Evolutionary conservation across 2,797 vertebrate species (phyloP), one percentile per base, ranked within the genome.

Genomic region (Echiichthys vipera): DNA sequence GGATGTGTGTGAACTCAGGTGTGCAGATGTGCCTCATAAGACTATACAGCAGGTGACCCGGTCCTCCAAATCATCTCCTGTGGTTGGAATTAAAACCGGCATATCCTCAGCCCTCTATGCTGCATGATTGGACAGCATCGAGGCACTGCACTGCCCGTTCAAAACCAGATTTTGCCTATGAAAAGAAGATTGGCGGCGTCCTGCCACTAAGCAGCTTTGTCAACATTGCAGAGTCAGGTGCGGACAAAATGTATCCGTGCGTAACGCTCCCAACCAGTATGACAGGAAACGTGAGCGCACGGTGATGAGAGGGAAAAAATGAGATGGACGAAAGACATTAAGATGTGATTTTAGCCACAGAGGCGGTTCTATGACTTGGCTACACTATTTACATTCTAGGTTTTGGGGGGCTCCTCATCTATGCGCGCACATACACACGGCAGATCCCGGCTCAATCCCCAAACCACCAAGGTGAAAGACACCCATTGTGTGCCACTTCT

Each of bases 161-260:
- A 68, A 65, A 66, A 49, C 7, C 67, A 22, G 36, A 27, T 56
- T 77, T 34, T 22, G 53, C 32, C 43, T n/a, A 9, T 62, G 54
- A 65, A 59, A 68, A 22, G 36, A 80, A 29, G 51, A 63, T 14
- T 64, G 42, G 65, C 42, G 7, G 54, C 43, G 45, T 69, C 72
- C 70, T 54, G 62, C 58, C 77, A 69, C 69, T 25, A 13, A 57
- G 74, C 67, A 27, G 61, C 47, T 65, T 34, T 55, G 74, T 69
- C 71, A 77, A 53, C 66, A 67, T 30, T 71, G 78, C 79, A 50
- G 68, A 63, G 84, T 85, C 87, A 87, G 82, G 89, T 84, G 82
- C 81, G 70, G 80, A 65, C 46, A 20, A 67, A 51, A 71, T 45
- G 46, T 59, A 71, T 15, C 84, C 79, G 77, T 85, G 90, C 86